These are phyloP conservation scores for Emmelina monodactyla DNA, from an alignment of 2,888 invertebrate species.

Conservation along the genomic window DNA sequence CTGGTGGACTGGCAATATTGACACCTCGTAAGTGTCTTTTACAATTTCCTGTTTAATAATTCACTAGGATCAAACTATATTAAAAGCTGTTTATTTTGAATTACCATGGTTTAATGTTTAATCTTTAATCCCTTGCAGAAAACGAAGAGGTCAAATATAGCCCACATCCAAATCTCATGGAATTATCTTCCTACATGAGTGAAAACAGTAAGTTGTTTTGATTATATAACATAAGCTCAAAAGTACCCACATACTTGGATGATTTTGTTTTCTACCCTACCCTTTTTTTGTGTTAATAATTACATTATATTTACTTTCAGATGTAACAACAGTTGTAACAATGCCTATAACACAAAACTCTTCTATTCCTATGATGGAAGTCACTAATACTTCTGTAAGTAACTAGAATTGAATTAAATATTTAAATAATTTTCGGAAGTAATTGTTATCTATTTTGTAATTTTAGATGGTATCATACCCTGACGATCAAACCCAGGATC, in stretches of 20 bases:
- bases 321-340: constrained; percentile 58
- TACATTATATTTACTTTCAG: constrained; percentile 34
- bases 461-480: constrained; percentile 53
- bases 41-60: constrained; percentile 1
- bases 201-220: constrained; percentile 58
- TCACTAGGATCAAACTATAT: not conserved
- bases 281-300: too few relatives aligned
- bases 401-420: constrained; percentile 1
- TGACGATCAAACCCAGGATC: constrained; percentile 51
- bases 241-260: too few relatives aligned
- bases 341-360: constrained; percentile 56
- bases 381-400: constrained; percentile 57
- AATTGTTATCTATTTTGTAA: constrained; percentile 5
- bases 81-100: not conserved
- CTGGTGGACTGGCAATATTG: constrained; percentile 56
- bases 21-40: constrained; percentile 38
- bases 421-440: constrained; percentile 2
- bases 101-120: not conserved
- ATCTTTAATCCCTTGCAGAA: constrained; percentile 27
- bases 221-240: too few relatives aligned
- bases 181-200: constrained; percentile 55
- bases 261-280: too few relatives aligned
- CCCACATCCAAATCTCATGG: constrained; percentile 52
- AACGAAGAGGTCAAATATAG: constrained; percentile 49
- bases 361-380: constrained; percentile 58